Base-by-base conservation (phyloP, 2,797 vertebrate species). In the Spatula versicolor region DNA sequence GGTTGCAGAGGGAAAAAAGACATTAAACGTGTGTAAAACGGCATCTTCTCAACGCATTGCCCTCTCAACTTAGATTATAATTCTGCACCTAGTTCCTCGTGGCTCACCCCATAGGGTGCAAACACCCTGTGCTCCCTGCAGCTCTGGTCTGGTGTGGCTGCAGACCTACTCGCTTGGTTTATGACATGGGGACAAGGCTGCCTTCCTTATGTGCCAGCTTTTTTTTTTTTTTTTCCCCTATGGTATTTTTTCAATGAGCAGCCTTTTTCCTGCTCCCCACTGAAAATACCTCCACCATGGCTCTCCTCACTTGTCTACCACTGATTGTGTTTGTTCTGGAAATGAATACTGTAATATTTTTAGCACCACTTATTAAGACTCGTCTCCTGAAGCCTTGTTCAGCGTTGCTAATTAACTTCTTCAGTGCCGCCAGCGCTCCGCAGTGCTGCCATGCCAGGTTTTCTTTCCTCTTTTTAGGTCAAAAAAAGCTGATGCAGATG, bases 361-460 rank as follows among this genome's bases (percentile, higher is more conserved):
- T 96, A 97, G 95, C 83, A 93, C 43, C 85, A 88, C 66, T 97
- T 97, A 97, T 81, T 97, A 96, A 97, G 95, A 92, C 39, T 95
- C 16, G 3, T 90, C 92, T 96, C 83, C 89, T 92, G 39, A 96
- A 97, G 77, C 96, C 94, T 95, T 89, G 56, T 72, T 96, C 90
- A 79, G 1, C 80, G 86, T 91, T 94, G 75, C 78, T 97, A 96
- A 97, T 97, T 97, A 96, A 97, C 93, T 96, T 96, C 83, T 97
- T 97, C 85, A 2, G 62, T 96, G 93, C 92, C 33, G 3, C 81
- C 83, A 96, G 46, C 69, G 62, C 74, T 89, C 66, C 81, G 55
- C 28, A n/a, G 73, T 86, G 55, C 73, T 94, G 52, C 86, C 11
- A 26, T 35, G 58, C 62, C n/a, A 78, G 43, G 19, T 55, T 88